phyloP scores from a whole-genome alignment of 2,888 invertebrate genomes.

The Asteroscopus sphinx region DNA sequence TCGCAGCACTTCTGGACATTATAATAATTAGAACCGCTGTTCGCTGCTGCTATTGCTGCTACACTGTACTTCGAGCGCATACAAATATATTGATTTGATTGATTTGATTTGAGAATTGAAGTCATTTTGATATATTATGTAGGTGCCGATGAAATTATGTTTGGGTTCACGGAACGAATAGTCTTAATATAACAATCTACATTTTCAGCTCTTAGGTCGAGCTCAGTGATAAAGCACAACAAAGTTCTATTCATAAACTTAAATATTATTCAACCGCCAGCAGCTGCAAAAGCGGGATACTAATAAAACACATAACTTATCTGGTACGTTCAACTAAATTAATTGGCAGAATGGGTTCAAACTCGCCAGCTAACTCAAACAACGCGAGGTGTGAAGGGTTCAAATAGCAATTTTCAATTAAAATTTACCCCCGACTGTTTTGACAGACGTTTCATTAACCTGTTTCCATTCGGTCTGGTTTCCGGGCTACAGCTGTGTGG shows the following conservation, averaged over 20 bases:
- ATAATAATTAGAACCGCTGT: too few relatives aligned
- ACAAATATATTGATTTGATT: too few relatives aligned
- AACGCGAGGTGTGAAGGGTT: slow-evolving; percentile 70
- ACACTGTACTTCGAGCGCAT: too few relatives aligned
- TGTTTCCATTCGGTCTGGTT: slow-evolving; percentile 70
- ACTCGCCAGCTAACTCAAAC: slow-evolving; percentile 58
- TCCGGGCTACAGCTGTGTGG: slow-evolving; percentile 40
- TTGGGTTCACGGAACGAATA: not conserved
- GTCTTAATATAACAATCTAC: not conserved
- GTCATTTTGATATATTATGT: slow-evolving; percentile 2
- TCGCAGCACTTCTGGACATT: too few relatives aligned
- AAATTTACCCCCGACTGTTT: slow-evolving; percentile 76
- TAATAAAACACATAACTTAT: slow-evolving; percentile 29
- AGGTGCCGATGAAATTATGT: slow-evolving; percentile 9
- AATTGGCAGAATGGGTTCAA: slow-evolving; percentile 42
- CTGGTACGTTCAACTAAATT: slow-evolving; percentile 37
- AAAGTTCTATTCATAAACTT: not conserved
- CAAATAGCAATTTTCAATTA: slow-evolving; percentile 84
- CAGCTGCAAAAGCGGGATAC: slow-evolving; percentile 1
- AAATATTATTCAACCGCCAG: not conserved
- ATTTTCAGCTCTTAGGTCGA: too few relatives aligned
- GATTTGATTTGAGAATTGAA: slow-evolving; percentile 10
- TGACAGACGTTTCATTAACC: slow-evolving; percentile 89
- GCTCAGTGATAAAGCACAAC: too few relatives aligned
- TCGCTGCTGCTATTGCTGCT: too few relatives aligned